A percentile compares a stretch with the other conserved stretches of the same genome.
phyloP scores from a whole-genome alignment of 2,888 invertebrate species.

The Cephalotes varians region DNA sequence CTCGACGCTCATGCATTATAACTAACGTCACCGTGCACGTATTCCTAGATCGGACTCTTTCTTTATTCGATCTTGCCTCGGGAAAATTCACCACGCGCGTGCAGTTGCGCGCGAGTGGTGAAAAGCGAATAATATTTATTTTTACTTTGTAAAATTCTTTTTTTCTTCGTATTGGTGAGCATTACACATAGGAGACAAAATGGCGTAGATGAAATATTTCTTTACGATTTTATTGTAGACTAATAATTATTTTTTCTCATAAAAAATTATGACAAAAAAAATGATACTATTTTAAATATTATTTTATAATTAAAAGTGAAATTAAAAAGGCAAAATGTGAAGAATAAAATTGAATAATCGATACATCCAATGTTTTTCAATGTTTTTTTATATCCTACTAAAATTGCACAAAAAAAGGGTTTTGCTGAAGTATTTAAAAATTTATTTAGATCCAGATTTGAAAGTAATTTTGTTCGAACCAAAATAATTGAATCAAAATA shows the following conservation, averaged over 20 bases:
- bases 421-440: too few species aligned
- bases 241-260: not conserved
- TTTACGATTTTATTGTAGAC: not conserved
- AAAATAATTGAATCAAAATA: too few species aligned
- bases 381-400: not conserved
- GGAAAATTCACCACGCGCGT: slow-evolving; percentile 13
- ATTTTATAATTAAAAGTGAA: too few species aligned
- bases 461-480: too few species aligned
- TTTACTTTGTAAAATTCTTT: not conserved
- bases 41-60: slow-evolving; percentile 54
- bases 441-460: too few species aligned
- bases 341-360: not conserved
- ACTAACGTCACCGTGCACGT: slow-evolving; percentile 59
- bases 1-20: slow-evolving; percentile 67
- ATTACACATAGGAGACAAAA: not conserved
- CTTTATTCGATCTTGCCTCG: slow-evolving; percentile 38
- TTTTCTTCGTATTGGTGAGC: not conserved
- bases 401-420: too few species aligned
- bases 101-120: not conserved
- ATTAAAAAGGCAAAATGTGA: not conserved
- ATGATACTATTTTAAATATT: not conserved
- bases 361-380: not conserved
- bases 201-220: not conserved
- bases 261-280: not conserved
- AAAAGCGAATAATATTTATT: slow-evolving; percentile 9